These are phyloP conservation scores for Rhodophaea formosa DNA, from an alignment of 2,888 invertebrate genomes.

Conservation along the genomic window DNA sequence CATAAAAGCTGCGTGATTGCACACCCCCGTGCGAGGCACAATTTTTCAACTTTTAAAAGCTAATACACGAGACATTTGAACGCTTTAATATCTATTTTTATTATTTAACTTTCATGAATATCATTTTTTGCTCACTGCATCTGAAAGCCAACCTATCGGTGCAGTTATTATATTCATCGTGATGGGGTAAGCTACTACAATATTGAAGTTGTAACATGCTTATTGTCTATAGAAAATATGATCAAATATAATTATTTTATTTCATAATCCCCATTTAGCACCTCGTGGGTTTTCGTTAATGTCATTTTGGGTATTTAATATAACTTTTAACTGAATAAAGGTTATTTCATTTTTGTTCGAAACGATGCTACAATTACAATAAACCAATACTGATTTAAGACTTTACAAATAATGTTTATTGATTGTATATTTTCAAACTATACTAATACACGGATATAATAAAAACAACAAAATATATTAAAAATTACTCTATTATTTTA, in stretches of 20 bases:
- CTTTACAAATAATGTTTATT: no score
- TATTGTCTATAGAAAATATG: conserved; percentile 1
- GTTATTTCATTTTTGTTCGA: background rate
- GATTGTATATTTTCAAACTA: background rate
- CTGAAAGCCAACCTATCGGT: background rate
- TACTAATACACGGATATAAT: background rate
- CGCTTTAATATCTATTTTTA: no score
- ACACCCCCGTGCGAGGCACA: no score
- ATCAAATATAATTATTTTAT: background rate
- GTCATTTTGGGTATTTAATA: background rate
- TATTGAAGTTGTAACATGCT: conserved; percentile 12
- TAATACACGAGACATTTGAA: no score
- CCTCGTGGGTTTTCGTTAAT: background rate
- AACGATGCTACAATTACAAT: background rate
- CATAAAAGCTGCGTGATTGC: no score
- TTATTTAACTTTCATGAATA: no score
- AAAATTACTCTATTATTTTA: background rate
- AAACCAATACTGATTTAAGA: background rate
- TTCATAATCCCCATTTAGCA: conserved; percentile 2
- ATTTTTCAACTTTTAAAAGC: background rate
- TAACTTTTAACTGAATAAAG: no score
- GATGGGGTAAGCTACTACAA: background rate
- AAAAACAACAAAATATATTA: background rate
- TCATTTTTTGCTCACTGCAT: background rate
- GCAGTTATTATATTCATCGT: background rate